Base-by-base conservation (phyloP, 1,140 invertebrate species). In the Papilio glaucus region DNA sequence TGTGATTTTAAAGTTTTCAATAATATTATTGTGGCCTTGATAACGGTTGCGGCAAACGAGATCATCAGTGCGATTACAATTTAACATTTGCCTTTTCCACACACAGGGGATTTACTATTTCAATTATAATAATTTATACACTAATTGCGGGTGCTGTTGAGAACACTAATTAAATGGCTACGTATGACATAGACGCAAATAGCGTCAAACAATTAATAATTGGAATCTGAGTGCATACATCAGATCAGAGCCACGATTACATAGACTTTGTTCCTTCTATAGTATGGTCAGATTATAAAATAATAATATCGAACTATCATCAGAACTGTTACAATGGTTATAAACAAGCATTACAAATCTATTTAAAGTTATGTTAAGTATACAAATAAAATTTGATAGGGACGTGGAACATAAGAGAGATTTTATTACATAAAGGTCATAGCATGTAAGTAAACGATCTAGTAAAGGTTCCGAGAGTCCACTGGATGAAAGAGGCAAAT, bases 21-120 rank as follows among this genome's bases (percentile, higher is more conserved):
- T 53, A 33, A 53, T 8, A 62, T 18, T 10, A 12, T 18, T 39
- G 10, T 1, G 62, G 33, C 62, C 62, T 65, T 65, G 62, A 21
- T 4, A 15, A 62, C n/a, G 3, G 8, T 15, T 15, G 29, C 26
- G 13, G n/a, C 29, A 65, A 13, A 39, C 62, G 7, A 65, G 37
- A 65, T 65, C 62, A 65, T 41, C 62, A 4, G 21, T 65, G 15
- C n/a, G 33, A 65, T 65, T 39, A 41, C 33, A 39, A 38, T 18
- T 39, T 39, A 65, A 65, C 62, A 9, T 65, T 65, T 39, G 39
- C 10, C 29, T 39, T 65, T 65, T 41, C 62, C 62, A 65, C 4
- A 38, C 18, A 3, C 2, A 39, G 62, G 62, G 62, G 62, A 65
- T 65, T 65, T 65, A 65, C 62, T 39, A 65, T 65, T 65, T 65